These are phyloP conservation scores for Ploceus nigricollis DNA, from an alignment of 2,113 vertebrate genomes.

Conservation along the genomic window DNA sequence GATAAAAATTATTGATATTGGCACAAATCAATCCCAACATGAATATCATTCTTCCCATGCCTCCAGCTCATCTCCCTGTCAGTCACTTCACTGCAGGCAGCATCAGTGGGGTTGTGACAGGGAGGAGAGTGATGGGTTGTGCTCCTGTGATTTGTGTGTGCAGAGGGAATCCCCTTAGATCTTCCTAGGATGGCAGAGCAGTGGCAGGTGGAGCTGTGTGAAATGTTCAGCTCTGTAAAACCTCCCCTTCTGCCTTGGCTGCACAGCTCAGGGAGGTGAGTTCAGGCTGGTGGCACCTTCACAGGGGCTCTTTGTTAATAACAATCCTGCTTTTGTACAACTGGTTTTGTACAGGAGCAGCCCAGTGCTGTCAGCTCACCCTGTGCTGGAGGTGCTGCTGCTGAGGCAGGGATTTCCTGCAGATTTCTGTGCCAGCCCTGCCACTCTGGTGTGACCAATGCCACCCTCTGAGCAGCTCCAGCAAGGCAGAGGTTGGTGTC, in stretches of 20 bases:
- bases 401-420: background rate
- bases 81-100: background rate
- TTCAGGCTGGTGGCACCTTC: background rate
- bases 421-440: background rate
- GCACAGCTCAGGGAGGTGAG: background rate
- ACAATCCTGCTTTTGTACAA: background rate
- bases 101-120: background rate
- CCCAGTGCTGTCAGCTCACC: background rate
- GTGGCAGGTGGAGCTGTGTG: background rate
- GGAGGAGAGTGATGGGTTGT: background rate
- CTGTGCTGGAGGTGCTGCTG: accelerated
- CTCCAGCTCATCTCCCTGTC: background rate
- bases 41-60: background rate
- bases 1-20: background rate
- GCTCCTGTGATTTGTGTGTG: background rate
- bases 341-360: background rate
- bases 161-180: background rate
- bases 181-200: background rate
- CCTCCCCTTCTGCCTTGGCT: background rate
- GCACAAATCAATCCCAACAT: background rate
- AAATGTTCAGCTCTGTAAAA: background rate
- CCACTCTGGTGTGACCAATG: background rate
- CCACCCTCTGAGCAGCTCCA: background rate
- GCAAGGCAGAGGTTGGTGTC: background rate
- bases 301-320: background rate